Conservation (phyloP, 2,113 vertebrate genomes). For the Spilogale gracilis region DNA sequence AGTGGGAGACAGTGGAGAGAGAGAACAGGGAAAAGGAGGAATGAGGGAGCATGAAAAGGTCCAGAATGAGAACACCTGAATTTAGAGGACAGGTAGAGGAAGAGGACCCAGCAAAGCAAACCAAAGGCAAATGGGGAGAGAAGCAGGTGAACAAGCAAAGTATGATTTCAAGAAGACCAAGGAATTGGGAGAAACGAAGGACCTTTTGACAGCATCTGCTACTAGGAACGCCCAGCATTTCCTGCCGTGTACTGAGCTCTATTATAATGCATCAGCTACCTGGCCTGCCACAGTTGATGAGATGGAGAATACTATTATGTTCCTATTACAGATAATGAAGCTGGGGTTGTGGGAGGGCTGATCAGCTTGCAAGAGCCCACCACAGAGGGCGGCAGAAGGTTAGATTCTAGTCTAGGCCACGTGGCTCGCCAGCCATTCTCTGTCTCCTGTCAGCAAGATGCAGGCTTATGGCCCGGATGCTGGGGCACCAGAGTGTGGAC, state of each 20-base stretch:
- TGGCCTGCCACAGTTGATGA: neutral
- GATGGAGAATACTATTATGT: no score
- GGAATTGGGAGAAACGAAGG: neutral
- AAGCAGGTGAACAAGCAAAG: neutral
- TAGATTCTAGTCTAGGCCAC: neutral
- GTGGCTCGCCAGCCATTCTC: neutral
- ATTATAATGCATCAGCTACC: neutral
- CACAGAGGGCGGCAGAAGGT: neutral
- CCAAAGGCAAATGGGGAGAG: neutral
- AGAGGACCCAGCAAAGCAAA: neutral
- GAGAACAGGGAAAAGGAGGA: neutral
- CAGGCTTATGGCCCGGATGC: neutral
- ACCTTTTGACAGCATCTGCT: neutral
- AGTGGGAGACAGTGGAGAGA: neutral
- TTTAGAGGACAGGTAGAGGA: neutral
- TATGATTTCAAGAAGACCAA: constrained; percentile 7
- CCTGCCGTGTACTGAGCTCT: neutral
- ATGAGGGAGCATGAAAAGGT: neutral
- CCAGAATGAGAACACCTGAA: neutral
- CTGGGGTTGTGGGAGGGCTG: neutral
- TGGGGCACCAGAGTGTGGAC: neutral
- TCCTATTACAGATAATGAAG: neutral
- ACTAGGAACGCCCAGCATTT: neutral
- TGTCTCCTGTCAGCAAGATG: neutral
- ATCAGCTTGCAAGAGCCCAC: neutral